Base-by-base conservation (phyloP, 2,797 vertebrate species). In the Sebastes glaucus region DNA sequence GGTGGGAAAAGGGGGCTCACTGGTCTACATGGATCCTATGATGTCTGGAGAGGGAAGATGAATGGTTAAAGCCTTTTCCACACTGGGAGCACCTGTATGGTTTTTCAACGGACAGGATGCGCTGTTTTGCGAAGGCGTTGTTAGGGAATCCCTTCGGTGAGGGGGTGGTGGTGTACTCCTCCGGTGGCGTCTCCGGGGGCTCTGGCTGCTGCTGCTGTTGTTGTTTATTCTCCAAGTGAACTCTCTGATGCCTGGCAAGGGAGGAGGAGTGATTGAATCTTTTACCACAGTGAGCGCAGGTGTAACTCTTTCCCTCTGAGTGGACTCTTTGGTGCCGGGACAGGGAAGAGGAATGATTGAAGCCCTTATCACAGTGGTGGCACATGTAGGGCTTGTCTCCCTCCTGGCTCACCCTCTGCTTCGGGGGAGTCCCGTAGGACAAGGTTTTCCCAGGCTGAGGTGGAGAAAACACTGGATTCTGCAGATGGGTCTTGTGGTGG, bases 51-150 rank as follows among this genome's bases (percentile, higher is more conserved):
- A 97, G 94, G 53, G 96, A 96, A 6, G 96, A 97, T 42, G 96
- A 97, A 94, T 96, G 96, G 87, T 96, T 97, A 90, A 97, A 97
- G 86, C 96, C 96, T 88, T 97, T 96, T 60, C 96, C 96, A 77
- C 96, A 97, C 90, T 96, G 96, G 64, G 95, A 94, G 83, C 96
- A 97, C 79, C 96, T 91, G 89, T 97, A 96, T 0, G 95, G 95
- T 87, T 97, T 97, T 65, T 97, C 96, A 5, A 89, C 92, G 1
- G 94, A 86, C 77, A 96, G 85, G 79, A 94, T 91, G 75, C 88
- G 94, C 87, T 96, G 95, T 87, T 96, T 96, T 52, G 94, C 91
- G 82, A 95, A 96, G 86, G 94, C 91, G 27, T 94, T 96, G 90
- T 96, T 96, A 3, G 95, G 87, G 87, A 95, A 97, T 42, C 89